These are phyloP conservation scores for Stichopus horrens DNA, from an alignment of 53 echinoderm and acorn worm species.

Conservation along the genomic window DNA sequence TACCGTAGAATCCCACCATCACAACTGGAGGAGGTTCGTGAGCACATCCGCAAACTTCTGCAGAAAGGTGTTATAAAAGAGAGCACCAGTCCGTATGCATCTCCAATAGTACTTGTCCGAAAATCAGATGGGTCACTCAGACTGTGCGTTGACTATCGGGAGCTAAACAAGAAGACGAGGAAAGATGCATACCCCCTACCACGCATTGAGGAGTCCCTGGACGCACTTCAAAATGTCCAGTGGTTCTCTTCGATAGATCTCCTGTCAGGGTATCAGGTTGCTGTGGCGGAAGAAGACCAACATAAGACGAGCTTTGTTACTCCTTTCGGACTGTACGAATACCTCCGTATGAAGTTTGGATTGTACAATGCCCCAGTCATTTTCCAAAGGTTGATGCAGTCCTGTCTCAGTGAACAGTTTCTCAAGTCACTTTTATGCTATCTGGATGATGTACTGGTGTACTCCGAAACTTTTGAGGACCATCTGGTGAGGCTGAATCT, in stretches of 20 bases:
- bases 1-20: slow-evolving; percentile 50
- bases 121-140: neutral
- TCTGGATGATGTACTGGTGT: slow-evolving; percentile 57
- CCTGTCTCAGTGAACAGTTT: slow-evolving; percentile 39
- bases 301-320: slow-evolving; percentile 43
- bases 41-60: slow-evolving; percentile 50
- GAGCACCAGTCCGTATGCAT: slow-evolving; percentile 34
- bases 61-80: neutral
- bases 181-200: slow-evolving; percentile 33
- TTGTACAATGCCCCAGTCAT: slow-evolving; percentile 42
- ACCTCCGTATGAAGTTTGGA: slow-evolving; percentile 32
- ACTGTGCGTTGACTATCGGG: slow-evolving; percentile 29
- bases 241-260: slow-evolving; percentile 31
- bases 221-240: neutral
- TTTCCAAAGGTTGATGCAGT: slow-evolving; percentile 46
- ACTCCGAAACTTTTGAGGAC: slow-evolving; percentile 44
- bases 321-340: slow-evolving; percentile 39
- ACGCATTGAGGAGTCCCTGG: slow-evolving; percentile 35
- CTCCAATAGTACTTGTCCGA: slow-evolving; percentile 2
- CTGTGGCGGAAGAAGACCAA: slow-evolving; percentile 5
- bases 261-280: slow-evolving; percentile 26
- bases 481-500: slow-evolving; percentile 32
- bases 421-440: slow-evolving; percentile 40
- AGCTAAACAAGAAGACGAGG: neutral
- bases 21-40: slow-evolving; percentile 51